A percentile compares a stretch with the other conserved stretches of the same genome.
Conservation (phyloP, 1,140 invertebrate species). For the Plectrocnemia conspersa region DNA sequence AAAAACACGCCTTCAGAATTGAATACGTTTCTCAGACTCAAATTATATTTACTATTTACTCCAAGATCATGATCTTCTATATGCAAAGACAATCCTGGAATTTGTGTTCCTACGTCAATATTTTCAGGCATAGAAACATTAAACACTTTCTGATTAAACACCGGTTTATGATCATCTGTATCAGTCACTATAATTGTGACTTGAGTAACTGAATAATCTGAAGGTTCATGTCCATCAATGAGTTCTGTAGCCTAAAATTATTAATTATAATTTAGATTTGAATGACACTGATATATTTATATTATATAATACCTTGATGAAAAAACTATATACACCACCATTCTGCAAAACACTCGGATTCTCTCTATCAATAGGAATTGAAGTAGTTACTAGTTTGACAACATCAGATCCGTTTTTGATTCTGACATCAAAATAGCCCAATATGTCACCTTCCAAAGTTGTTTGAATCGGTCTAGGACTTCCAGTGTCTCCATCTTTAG, state of each 20-base stretch:
- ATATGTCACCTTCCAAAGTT: slow-evolving; percentile 61
- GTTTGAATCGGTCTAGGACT: slow-evolving; percentile 62
- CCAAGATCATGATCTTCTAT: slow-evolving; percentile 72
- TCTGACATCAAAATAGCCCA: slow-evolving; percentile 64
- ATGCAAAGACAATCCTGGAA: slow-evolving; percentile 69
- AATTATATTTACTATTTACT: slow-evolving; percentile 67
- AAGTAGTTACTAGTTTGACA: slow-evolving; percentile 58
- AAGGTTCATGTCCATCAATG: slow-evolving; percentile 65
- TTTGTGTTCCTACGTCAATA: slow-evolving; percentile 62
- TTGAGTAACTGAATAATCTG: slow-evolving; percentile 61
- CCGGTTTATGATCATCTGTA: slow-evolving; percentile 75
- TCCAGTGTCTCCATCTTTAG: slow-evolving; percentile 72
- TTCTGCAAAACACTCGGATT: slow-evolving; percentile 66
- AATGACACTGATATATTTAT: not conserved
- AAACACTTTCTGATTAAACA: slow-evolving; percentile 66
- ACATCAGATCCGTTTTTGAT: slow-evolving; percentile 49
- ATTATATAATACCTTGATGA: slow-evolving; percentile 52
- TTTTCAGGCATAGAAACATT: slow-evolving; percentile 73
- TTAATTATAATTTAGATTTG: slow-evolving; percentile 19
- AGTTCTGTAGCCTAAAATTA: slow-evolving; percentile 63
- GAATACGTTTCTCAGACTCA: slow-evolving; percentile 58
- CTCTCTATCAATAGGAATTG: slow-evolving; percentile 67
- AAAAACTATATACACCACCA: slow-evolving; percentile 73
- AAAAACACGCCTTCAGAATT: slow-evolving; percentile 60
- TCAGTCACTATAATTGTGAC: slow-evolving; percentile 78